Evolutionary conservation across 2,888 invertebrate genomes (phyloP), one percentile per base, ranked within the genome.

Genomic region (Campaea margaritaria): DNA sequence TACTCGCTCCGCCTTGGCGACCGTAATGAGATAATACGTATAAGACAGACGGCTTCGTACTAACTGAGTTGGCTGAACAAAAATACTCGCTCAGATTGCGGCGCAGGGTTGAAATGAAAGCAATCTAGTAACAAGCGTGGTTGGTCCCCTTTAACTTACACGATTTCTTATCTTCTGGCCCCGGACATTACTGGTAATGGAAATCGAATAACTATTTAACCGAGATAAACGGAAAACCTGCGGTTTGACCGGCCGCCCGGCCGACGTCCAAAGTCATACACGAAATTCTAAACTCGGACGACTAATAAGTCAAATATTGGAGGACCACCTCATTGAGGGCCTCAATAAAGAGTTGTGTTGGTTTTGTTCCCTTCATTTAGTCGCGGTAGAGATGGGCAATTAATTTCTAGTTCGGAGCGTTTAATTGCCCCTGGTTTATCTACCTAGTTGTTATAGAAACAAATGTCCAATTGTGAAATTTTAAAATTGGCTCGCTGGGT

Each of bases 181-280:
- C 82, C 79, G 72, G 75, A 78, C 81, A 78, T 86, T 83, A 81
- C 80, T 74, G 76, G 82, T 86, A 89, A 87, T 86, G 83, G 84
- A 85, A 87, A 85, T 85, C 83, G 82, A 87, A 87, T 87, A 84
- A 86, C 85, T 83, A 83, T 86, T 86, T 84, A 79, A 80, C 71
- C 76, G 76, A 86, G 81, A 84, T 85, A 85, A 84, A 83, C 82
- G 77, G 69, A 75, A 81, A 78, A 81, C 82, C 81, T 85, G 82
- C 73, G 76, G 76, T 67, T 72, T 65, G 61, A 63, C 66, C 66
- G 69, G 31, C 31, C 31, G 31, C 31, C 42, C 16, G 49, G 10
- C 12, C 39, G 48, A 34, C 39, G 36, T 15, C 41, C 46, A 14
- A 67, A 76, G 53, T 49, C 58, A 79, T 74, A 78, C 65, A 75